These are phyloP conservation scores for Lipotes vexillifer DNA, from an alignment of 2,113 vertebrate species.

Conservation along the genomic window DNA sequence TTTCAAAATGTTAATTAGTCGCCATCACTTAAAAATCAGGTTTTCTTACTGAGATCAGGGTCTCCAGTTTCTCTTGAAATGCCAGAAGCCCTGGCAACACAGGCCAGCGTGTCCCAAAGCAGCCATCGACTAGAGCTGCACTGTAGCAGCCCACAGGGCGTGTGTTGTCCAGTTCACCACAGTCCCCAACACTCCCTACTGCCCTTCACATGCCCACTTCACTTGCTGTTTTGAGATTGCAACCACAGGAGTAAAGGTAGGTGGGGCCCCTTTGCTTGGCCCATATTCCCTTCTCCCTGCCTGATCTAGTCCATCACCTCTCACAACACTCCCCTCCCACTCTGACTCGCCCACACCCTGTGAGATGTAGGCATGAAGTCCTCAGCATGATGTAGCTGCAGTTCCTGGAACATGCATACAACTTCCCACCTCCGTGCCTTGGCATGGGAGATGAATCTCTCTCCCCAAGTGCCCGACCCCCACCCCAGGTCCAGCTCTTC, in stretches of 20 bases:
- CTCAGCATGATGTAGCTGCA: background rate
- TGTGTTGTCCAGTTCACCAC: background rate
- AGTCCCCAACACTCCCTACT: background rate
- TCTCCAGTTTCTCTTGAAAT: background rate
- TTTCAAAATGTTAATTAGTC: background rate
- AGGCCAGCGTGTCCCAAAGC: background rate
- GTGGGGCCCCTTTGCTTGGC: background rate
- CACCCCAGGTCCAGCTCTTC: background rate
- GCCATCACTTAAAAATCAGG: background rate
- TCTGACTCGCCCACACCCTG: background rate
- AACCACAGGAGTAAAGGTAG: background rate
- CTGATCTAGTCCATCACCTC: background rate
- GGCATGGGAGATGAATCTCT: background rate
- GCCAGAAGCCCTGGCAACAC: background rate
- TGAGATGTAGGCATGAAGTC: background rate
- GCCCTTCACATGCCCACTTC: background rate
- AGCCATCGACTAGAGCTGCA: background rate
- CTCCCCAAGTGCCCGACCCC: background rate
- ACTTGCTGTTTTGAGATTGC: background rate
- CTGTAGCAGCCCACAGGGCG: rapidly evolving
- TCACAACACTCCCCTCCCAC: background rate
- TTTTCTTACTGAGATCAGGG: background rate
- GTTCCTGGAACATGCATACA: background rate
- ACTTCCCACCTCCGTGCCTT: background rate
- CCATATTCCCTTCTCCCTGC: background rate